These are phyloP conservation scores for Tylochromis polylepis DNA, from an alignment of 2,113 vertebrate genomes.

Conservation along the genomic window DNA sequence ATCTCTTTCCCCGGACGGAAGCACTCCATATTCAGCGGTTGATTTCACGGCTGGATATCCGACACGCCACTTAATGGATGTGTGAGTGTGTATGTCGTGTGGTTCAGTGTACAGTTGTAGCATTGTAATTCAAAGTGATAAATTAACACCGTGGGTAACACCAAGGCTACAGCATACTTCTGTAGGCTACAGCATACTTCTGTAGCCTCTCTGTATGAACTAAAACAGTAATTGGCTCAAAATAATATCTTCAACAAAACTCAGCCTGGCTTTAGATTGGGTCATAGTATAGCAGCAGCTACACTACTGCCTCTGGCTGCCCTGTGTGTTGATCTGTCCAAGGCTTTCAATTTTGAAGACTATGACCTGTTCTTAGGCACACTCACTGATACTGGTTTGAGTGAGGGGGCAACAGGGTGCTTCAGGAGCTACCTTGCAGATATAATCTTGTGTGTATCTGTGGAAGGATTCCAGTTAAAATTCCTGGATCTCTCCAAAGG, in stretches of 20 bases:
- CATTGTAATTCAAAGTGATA: conserved; percentile 44
- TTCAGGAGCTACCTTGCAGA: background rate
- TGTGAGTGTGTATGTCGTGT: background rate
- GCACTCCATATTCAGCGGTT: conserved; percentile 66
- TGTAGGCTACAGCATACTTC: background rate
- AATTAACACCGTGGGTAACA: conserved; percentile 27
- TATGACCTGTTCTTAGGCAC: background rate
- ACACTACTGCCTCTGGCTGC: too few species aligned
- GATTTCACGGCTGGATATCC: conserved; percentile 58
- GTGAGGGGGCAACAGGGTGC: background rate
- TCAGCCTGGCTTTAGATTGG: background rate
- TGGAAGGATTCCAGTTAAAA: background rate
- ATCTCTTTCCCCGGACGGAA: conserved; percentile 54
- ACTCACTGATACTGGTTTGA: background rate
- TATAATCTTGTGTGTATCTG: background rate
- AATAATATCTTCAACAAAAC: accelerated
- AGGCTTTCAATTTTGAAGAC: background rate
- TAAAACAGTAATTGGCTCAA: background rate
- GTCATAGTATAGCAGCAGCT: background rate
- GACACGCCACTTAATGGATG: conserved; percentile 55
- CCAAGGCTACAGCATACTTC: background rate
- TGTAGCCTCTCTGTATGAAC: background rate
- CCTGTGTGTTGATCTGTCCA: too few species aligned
- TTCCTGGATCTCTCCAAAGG: background rate
- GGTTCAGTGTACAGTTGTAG: conserved; percentile 9